Evolutionary conservation across 2,888 invertebrate genomes (phyloP).

Genomic region (Leucophenga maculata): DNA sequence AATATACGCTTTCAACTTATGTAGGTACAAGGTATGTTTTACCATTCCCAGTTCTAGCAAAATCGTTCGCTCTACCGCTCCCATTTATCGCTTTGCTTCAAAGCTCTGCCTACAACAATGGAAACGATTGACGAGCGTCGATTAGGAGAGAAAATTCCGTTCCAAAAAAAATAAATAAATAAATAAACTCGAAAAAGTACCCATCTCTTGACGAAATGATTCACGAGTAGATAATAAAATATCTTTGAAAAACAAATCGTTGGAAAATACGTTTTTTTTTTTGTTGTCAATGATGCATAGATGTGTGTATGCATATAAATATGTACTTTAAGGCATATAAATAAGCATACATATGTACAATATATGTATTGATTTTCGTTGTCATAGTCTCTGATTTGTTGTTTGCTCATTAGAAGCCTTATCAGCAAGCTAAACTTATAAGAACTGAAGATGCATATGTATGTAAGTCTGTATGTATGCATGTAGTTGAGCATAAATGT

Average conservation of each 20-base stretch:
- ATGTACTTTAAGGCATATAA: neutral
- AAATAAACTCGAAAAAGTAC: neutral
- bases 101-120: too few relatives aligned
- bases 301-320: neutral
- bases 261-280: neutral
- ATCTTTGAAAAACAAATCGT: neutral
- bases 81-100: too few relatives aligned
- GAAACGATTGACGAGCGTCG: too few relatives aligned
- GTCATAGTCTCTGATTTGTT: neutral
- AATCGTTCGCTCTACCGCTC: too few relatives aligned
- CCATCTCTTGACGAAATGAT: neutral
- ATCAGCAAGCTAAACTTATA: too few relatives aligned
- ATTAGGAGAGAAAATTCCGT: neutral
- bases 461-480: too few relatives aligned
- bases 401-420: conserved; percentile 9
- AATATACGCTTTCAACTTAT: too few relatives aligned
- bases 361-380: conserved; percentile 9
- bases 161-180: neutral
- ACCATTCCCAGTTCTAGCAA: too few relatives aligned
- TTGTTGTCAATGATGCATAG: conserved; percentile 1
- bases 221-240: conserved; percentile 8
- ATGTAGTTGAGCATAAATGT: too few relatives aligned
- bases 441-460: too few relatives aligned
- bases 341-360: neutral
- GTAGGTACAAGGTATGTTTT: too few relatives aligned